Evolutionary conservation across 1,140 invertebrate species (phyloP).

Genomic region (Hylyphantes graminicola): DNA sequence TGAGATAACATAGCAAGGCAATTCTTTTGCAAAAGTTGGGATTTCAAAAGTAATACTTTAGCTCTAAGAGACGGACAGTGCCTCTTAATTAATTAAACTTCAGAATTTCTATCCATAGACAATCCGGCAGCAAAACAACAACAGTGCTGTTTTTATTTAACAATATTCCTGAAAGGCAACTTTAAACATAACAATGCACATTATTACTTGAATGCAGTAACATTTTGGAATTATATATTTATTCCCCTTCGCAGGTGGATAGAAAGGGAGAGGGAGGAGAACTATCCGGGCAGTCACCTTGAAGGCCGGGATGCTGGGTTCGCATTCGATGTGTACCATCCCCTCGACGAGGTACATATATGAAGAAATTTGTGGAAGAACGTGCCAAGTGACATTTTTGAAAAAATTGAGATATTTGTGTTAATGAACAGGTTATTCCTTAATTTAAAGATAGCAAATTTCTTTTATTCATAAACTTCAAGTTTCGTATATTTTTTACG

Average conservation of each 20-base stretch:
- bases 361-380: neutral
- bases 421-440: too few species aligned
- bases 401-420: too few species aligned
- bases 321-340: constrained; percentile 60
- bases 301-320: constrained; percentile 50
- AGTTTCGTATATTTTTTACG: neutral
- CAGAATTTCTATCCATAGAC: neutral
- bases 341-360: constrained; percentile 29
- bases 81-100: too few species aligned
- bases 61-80: too few species aligned
- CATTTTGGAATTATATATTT: neutral
- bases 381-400: too few species aligned
- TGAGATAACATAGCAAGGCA: too few species aligned
- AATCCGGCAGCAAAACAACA: too few species aligned
- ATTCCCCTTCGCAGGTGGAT: constrained; percentile 46
- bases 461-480: neutral
- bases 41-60: too few species aligned
- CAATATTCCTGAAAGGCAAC: too few species aligned
- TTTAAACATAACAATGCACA: too few species aligned
- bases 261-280: constrained; percentile 56
- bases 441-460: too few species aligned
- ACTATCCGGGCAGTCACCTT: constrained; percentile 40
- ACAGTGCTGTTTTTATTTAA: neutral
- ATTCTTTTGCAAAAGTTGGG: too few species aligned
- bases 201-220: neutral